Percentiles rank a stretch among this genome's conserved stretches.
Conservation (phyloP, 1,140 invertebrate species). For the Phenacoccus solenopsis region DNA sequence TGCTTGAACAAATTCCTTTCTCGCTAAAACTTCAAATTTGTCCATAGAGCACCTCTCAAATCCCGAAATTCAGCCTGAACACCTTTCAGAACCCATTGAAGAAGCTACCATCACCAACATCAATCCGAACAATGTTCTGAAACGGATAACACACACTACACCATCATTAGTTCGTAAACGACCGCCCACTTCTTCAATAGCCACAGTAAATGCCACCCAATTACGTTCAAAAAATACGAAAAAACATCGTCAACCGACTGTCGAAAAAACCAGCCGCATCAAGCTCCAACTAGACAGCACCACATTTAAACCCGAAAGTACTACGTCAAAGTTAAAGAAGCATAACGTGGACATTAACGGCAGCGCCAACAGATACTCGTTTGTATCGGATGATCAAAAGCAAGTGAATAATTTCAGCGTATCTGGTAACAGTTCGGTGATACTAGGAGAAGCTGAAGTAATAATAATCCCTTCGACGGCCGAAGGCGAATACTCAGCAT, state of each 20-base stretch:
- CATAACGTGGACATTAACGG: background rate
- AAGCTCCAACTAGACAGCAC: background rate
- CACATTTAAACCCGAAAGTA: background rate
- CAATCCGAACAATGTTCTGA: background rate
- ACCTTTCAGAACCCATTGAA: background rate
- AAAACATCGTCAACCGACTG: background rate
- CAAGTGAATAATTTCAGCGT: background rate
- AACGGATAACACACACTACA: background rate
- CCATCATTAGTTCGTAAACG: background rate
- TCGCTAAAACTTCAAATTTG: background rate
- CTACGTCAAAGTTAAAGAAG: background rate
- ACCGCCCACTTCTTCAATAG: background rate
- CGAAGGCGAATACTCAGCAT: background rate
- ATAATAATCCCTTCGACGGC: background rate
- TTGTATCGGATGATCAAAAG: conserved; percentile 1
- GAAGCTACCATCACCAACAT: background rate
- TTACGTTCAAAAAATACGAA: background rate
- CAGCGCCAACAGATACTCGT: background rate
- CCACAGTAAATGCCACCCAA: background rate
- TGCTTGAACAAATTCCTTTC: background rate
- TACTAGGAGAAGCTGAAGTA: conserved; percentile 15
- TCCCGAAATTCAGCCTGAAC: background rate
- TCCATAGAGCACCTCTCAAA: background rate
- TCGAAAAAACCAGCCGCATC: background rate
- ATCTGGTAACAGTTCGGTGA: background rate